Evolutionary conservation across 2,113 vertebrate genomes (phyloP), one percentile per base, ranked within the genome.

Genomic region (Psittacula cyanocephala): DNA sequence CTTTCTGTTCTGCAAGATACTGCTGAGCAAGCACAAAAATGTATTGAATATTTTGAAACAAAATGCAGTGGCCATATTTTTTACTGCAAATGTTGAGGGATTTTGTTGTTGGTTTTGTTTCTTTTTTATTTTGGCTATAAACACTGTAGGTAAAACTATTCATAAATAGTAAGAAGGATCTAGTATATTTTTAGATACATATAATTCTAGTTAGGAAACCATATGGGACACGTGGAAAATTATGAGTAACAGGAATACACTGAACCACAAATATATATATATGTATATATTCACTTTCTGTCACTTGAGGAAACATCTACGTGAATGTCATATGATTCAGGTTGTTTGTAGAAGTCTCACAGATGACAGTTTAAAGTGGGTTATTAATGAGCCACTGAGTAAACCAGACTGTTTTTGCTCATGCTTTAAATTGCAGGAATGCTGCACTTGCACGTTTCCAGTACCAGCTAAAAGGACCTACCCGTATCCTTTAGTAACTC

Each of bases 71-170:
- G 4, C 0, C 4, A 25, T 7, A 13, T 27, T 37, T 80, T 72
- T 67, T 52, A 33, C 63, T 47, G 9, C 7, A 84, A 52, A 47
- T 1, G 0, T 39, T 52, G 2, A 19, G 13, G 3, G 2, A 0
- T 2, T 31, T n/a, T 71, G 27, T 17, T 12, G 6, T 33, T 60
- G 17, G 13, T 2, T 50, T 82, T 4, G 4, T 6, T 2, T 9
- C 24, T 24, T 43, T 20, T 41, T 52, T 35, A 16, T 44, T 86
- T 88, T 74, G 4, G 0, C 28, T 53, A 28, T 37, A 23, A 77
- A 78, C 0, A 78, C 14, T 88, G 13, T 19, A 44, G 33, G 41
- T 11, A 81, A 59, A 53, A 39, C 22, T 41, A 39, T 68, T 84
- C 12, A 28, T 52, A 39, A 67, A 43, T 6, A 52, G 7, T 13